Evolutionary conservation across 2,888 invertebrate genomes (phyloP).

Genomic region (Eupithecia pulchellata): DNA sequence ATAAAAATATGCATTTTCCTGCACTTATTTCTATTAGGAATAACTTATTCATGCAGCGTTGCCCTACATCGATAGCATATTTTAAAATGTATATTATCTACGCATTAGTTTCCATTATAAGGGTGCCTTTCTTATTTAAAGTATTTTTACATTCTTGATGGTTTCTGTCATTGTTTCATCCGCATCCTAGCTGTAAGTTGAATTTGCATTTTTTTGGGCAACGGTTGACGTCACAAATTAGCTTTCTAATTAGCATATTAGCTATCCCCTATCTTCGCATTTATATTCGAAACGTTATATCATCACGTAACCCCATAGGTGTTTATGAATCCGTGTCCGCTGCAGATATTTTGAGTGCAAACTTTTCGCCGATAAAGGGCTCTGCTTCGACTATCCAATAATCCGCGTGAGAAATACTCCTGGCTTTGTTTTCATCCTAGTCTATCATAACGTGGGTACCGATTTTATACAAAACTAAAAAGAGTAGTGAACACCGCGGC

Average conservation of each 20-base stretch:
- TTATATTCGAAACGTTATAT: neutral
- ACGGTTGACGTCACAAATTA: too few relatives aligned
- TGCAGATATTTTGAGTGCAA: neutral
- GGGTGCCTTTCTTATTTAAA: slow-evolving; percentile 9
- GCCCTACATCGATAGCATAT: slow-evolving; percentile 59
- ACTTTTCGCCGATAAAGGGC: neutral
- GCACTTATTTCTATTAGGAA: slow-evolving; percentile 37
- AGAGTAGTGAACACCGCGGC: slow-evolving; percentile 7
- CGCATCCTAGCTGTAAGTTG: neutral
- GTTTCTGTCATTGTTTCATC: neutral
- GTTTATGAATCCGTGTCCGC: neutral
- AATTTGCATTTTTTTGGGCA: neutral
- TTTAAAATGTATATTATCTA: slow-evolving; percentile 52
- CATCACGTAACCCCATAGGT: neutral
- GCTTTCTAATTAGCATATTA: too few relatives aligned
- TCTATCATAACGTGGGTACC: slow-evolving; percentile 15
- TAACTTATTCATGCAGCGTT: slow-evolving; percentile 66
- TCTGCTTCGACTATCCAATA: slow-evolving; percentile 10
- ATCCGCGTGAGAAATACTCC: slow-evolving; percentile 6
- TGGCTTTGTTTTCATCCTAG: slow-evolving; percentile 10
- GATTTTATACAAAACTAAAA: slow-evolving; percentile 13
- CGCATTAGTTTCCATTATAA: slow-evolving; percentile 34
- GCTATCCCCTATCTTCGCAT: neutral
- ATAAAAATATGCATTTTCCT: slow-evolving; percentile 34
- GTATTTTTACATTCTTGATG: neutral